Conservation (phyloP, 1,140 invertebrate genomes). For the Orchestia grillus region DNA sequence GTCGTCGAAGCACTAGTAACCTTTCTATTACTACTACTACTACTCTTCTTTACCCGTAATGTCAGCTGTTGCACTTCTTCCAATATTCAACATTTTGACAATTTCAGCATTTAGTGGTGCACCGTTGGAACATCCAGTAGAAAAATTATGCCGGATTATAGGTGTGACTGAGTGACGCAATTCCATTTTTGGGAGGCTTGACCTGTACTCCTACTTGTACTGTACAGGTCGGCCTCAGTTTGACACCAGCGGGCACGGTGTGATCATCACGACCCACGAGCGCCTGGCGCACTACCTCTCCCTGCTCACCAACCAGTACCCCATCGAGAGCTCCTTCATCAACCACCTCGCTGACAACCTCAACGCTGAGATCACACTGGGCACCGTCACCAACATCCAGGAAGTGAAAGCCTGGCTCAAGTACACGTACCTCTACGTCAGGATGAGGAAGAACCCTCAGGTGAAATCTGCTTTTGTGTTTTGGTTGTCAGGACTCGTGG, state of each 20-base stretch:
- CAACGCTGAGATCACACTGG: conserved; percentile 96
- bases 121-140: too few species aligned
- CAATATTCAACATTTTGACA: too few species aligned
- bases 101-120: too few species aligned
- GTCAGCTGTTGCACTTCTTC: too few species aligned
- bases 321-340: conserved; percentile 98
- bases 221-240: conserved; percentile 87
- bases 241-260: conserved; percentile 91
- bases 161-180: too few species aligned
- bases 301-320: conserved; percentile 94
- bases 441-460: conserved; percentile 93
- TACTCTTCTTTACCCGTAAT: too few species aligned
- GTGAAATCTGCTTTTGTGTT: conserved; percentile 75
- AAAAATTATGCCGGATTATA: too few species aligned
- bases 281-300: conserved; percentile 95
- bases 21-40: too few species aligned
- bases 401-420: conserved; percentile 98
- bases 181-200: too few species aligned
- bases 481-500: background rate
- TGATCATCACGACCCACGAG: conserved; percentile 94
- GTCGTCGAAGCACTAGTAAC: too few species aligned
- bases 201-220: background rate
- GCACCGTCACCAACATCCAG: conserved; percentile 93
- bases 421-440: conserved; percentile 95
- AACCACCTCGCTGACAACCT: conserved; percentile 93